These are phyloP conservation scores for Anodontia alba DNA, from an alignment of 2,888 invertebrate species.

Conservation along the genomic window DNA sequence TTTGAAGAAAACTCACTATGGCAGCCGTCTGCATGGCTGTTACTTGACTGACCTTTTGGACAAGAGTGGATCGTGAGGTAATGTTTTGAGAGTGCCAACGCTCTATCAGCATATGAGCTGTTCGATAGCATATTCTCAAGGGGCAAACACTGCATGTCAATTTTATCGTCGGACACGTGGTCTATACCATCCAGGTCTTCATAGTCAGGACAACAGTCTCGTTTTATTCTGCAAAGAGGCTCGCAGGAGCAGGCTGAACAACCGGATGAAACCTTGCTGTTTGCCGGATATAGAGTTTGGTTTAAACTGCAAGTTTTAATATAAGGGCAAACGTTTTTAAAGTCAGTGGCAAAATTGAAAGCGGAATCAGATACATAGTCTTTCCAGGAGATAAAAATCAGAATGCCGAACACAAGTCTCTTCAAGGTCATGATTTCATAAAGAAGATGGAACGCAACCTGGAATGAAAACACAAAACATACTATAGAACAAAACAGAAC, in stretches of 20 bases:
- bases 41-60: not conserved
- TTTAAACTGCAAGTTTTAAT: not conserved
- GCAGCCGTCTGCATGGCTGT: not conserved
- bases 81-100: not conserved
- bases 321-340: not conserved
- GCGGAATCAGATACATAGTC: not conserved
- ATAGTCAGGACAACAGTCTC: constrained; percentile 1
- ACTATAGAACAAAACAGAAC: too few relatives aligned
- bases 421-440: too few relatives aligned
- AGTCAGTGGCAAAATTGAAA: not conserved
- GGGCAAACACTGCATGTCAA: not conserved
- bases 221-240: not conserved
- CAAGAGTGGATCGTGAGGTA: not conserved
- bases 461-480: too few relatives aligned
- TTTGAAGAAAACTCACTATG: not conserved
- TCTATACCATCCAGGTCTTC: too few relatives aligned
- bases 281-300: not conserved
- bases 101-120: not conserved
- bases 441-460: too few relatives aligned
- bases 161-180: not conserved
- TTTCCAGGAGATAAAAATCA: too few relatives aligned
- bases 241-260: not conserved
- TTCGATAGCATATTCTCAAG: not conserved
- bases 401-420: too few relatives aligned
- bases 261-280: not conserved